A percentile compares a stretch with the other conserved stretches of the same genome.
Evolutionary conservation across 2,888 invertebrate genomes (phyloP).

Genomic region (Plagodis pulveraria): DNA sequence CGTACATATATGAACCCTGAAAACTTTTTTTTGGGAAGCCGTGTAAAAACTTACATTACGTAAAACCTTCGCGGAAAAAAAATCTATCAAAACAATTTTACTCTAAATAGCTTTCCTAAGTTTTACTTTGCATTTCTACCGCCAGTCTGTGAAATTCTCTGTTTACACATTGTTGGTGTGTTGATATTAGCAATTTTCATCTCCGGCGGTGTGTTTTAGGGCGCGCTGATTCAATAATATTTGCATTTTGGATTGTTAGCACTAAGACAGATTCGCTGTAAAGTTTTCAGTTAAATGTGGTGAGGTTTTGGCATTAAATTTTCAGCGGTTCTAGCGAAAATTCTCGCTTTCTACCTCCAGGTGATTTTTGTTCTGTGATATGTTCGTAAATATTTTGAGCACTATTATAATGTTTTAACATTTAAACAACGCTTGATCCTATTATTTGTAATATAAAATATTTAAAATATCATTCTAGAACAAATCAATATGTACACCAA

Average conservation of each 20-base stretch:
- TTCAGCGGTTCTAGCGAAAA: too few species aligned
- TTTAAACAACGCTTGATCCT: too few species aligned
- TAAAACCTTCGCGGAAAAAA: constrained; percentile 7
- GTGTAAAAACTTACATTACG: too few species aligned
- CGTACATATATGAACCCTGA: too few species aligned
- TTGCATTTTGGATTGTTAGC: constrained; percentile 31
- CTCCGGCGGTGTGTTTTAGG: constrained; percentile 24
- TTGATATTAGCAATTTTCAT: constrained; percentile 39
- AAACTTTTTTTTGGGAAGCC: too few species aligned
- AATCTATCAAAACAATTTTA: constrained; percentile 22
- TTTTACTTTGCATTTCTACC: constrained; percentile 17
- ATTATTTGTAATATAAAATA: too few species aligned
- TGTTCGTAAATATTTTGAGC: background rate
- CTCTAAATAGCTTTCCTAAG: constrained; percentile 4
- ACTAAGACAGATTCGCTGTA: constrained; percentile 15
- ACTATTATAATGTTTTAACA: too few species aligned
- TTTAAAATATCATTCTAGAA: too few species aligned
- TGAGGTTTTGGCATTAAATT: background rate
- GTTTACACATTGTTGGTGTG: constrained; percentile 30
- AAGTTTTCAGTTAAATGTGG: constrained; percentile 16
- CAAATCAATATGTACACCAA: too few species aligned
- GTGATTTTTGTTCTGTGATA: background rate
- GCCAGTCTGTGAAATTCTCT: constrained; percentile 19
- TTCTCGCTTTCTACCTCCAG: too few species aligned
- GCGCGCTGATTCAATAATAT: constrained; percentile 30